Conservation (phyloP, 2,797 vertebrate genomes). For the Gallinago stenura region DNA sequence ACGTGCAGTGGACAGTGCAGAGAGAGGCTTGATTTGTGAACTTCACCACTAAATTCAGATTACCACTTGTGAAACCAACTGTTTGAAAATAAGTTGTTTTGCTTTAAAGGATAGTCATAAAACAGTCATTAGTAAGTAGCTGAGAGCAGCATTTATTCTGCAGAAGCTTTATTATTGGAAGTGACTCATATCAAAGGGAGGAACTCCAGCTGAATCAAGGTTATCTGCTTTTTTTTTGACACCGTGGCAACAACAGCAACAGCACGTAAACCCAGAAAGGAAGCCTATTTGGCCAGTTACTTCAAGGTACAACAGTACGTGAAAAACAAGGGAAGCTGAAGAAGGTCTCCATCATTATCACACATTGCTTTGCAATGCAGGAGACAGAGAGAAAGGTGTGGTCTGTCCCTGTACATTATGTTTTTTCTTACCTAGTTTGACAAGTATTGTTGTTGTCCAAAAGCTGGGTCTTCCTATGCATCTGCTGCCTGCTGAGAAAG, state of each 20-base stretch:
- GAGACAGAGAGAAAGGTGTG: not conserved
- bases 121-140: not conserved
- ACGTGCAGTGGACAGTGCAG: not conserved
- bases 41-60: not conserved
- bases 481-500: not conserved
- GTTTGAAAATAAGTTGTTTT: not conserved
- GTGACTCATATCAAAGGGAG: not conserved
- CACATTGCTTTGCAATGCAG: not conserved
- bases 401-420: not conserved
- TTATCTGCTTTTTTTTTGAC: not conserved
- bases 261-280: not conserved
- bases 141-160: not conserved
- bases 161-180: constrained; percentile 3
- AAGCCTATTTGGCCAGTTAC: not conserved
- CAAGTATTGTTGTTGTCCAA: not conserved
- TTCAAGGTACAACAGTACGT: not conserved
- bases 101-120: not conserved
- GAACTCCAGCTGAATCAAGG: not conserved
- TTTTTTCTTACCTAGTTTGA: not conserved
- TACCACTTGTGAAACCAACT: not conserved
- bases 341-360: not conserved
- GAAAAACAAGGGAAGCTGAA: not conserved
- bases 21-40: not conserved
- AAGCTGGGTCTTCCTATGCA: fast-evolving
- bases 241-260: not conserved